Percentiles rank a stretch among this genome's conserved stretches.
phyloP scores from a whole-genome alignment of 2,888 invertebrate genomes.

The Mythimna impura region DNA sequence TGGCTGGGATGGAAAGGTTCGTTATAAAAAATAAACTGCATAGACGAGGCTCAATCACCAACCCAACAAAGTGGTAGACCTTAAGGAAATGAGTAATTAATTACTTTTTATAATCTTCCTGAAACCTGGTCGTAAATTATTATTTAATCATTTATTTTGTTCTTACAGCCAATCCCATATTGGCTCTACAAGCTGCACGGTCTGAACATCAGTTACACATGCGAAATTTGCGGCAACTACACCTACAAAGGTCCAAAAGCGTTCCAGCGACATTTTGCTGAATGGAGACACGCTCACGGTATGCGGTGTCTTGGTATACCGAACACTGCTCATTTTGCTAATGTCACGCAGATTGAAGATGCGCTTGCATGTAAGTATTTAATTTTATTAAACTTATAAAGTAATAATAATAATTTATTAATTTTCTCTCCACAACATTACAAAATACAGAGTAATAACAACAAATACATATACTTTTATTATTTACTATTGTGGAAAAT shows the following conservation, averaged over 20 bases:
- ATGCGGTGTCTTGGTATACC: constrained; percentile 99
- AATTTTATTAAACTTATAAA: not conserved
- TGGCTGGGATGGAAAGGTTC: constrained; percentile 99
- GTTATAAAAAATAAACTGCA: not conserved
- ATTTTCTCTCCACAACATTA: no score
- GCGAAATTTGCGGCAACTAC: constrained; percentile 99
- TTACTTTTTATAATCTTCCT: not conserved
- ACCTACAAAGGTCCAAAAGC: constrained; percentile 99
- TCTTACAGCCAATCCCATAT: constrained; percentile 93
- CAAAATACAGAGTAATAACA: no score
- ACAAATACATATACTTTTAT: no score
- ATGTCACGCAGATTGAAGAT: constrained; percentile 99
- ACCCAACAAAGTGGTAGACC: no score
- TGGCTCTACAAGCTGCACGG: constrained; percentile 99
- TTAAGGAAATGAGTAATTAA: no score
- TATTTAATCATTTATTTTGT: constrained; percentile 15
- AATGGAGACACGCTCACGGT: constrained; percentile 97
- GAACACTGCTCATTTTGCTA: constrained; percentile 99
- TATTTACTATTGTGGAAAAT: no score
- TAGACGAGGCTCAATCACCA: not conserved
- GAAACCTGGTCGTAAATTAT: not conserved
- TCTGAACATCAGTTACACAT: constrained; percentile 99
- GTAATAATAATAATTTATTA: not conserved
- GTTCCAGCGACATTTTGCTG: constrained; percentile 99
- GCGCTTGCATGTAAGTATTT: constrained; percentile 95